A percentile compares a stretch with the other conserved stretches of the same genome.
Conservation (phyloP, 2,113 vertebrate species). For the Dicerorhinus sumatrensis region DNA sequence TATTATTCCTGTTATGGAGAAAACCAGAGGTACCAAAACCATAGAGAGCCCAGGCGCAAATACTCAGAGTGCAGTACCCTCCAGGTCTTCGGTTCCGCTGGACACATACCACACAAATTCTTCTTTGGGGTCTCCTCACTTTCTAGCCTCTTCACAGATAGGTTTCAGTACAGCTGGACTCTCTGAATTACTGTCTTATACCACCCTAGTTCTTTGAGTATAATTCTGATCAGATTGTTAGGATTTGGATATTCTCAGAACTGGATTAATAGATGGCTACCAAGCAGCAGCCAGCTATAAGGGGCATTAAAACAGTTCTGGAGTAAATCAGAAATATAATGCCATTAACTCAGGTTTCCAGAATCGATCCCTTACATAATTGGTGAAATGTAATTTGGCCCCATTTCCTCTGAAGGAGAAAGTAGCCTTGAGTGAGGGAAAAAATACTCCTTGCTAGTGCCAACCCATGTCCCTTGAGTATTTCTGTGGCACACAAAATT, state of each 20-base stretch:
- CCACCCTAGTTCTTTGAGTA: background rate
- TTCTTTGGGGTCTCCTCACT: background rate
- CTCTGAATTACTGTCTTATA: background rate
- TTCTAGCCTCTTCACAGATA: background rate
- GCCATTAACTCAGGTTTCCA: slow-evolving; percentile 18
- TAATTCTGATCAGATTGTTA: background rate
- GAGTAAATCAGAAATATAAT: slow-evolving; percentile 53
- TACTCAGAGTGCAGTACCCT: background rate
- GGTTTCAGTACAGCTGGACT: background rate
- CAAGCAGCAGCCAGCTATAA: background rate
- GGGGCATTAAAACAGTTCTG: slow-evolving; percentile 17
- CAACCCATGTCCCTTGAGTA: background rate
- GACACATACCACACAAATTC: background rate
- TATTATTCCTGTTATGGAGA: background rate
- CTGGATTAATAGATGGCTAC: background rate
- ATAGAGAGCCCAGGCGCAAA: background rate
- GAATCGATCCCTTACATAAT: background rate
- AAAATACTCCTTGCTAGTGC: background rate
- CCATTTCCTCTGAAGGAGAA: slow-evolving; percentile 40
- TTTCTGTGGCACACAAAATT: background rate
- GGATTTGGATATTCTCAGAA: background rate
- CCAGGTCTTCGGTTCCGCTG: background rate
- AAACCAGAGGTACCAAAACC: background rate
- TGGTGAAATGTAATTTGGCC: slow-evolving; percentile 20
- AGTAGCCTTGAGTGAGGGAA: background rate